Evolutionary conservation across 2,113 vertebrate genomes (phyloP).

Genomic region (Poecilia latipinna): DNA sequence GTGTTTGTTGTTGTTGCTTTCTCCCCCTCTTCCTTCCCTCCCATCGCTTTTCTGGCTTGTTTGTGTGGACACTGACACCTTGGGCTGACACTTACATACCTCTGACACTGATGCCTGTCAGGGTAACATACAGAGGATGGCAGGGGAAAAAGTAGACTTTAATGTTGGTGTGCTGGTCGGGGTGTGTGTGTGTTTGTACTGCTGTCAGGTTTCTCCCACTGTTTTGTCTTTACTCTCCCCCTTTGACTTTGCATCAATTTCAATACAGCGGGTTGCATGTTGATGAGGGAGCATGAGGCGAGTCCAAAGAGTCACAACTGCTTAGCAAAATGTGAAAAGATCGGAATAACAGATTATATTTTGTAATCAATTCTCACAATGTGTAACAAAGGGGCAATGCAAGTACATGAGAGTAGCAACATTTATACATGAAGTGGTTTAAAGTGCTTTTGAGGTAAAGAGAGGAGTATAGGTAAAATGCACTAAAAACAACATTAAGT

Average conservation of each 20-base stretch:
- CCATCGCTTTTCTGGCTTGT: slow-evolving; percentile 68
- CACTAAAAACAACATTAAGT: background rate
- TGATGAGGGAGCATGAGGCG: slow-evolving; percentile 28
- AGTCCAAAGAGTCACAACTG: slow-evolving; percentile 27
- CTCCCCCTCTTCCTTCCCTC: slow-evolving; percentile 55
- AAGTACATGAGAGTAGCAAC: background rate
- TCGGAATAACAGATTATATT: slow-evolving; percentile 6
- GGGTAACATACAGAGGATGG: slow-evolving; percentile 66
- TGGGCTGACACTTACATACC: slow-evolving; percentile 75
- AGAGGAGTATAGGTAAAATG: background rate
- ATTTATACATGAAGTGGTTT: background rate
- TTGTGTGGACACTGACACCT: slow-evolving; percentile 81
- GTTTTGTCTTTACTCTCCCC: slow-evolving; percentile 61
- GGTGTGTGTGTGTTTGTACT: slow-evolving; percentile 49
- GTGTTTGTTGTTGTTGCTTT: slow-evolving; percentile 74
- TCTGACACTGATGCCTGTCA: slow-evolving; percentile 79
- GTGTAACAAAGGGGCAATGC: background rate
- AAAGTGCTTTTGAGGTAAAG: background rate
- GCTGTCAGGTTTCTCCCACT: slow-evolving; percentile 67
- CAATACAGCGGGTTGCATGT: slow-evolving; percentile 32
- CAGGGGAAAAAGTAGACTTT: slow-evolving; percentile 51
- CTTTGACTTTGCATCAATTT: slow-evolving; percentile 54
- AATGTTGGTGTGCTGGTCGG: slow-evolving; percentile 26
- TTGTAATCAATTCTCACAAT: slow-evolving; percentile 1
- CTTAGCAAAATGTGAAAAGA: slow-evolving; percentile 42